A percentile compares a stretch with the other conserved stretches of the same genome.
These are phyloP conservation scores for Nannoperca obscura DNA, from an alignment of 2,797 vertebrate genomes.

Conservation along the genomic window DNA sequence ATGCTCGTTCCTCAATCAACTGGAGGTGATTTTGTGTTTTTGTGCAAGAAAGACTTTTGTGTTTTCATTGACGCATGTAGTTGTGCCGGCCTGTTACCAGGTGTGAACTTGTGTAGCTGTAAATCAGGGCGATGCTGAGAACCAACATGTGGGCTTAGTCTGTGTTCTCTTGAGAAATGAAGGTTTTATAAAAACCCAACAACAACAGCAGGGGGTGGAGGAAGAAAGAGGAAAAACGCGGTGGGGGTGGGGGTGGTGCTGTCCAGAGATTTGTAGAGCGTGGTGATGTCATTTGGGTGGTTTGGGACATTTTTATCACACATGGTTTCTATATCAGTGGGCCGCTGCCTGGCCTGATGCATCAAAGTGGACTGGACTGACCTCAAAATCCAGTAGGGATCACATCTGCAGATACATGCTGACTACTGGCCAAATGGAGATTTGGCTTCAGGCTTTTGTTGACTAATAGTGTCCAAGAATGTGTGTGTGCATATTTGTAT, in stretches of 20 bases:
- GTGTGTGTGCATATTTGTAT: neutral
- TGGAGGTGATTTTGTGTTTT: constrained; percentile 25
- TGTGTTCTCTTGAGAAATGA: constrained; percentile 7
- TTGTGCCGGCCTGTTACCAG: constrained; percentile 44
- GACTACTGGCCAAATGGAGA: constrained; percentile 34
- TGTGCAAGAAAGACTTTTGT: constrained; percentile 29
- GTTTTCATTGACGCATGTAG: constrained; percentile 49
- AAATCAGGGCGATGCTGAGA: constrained; percentile 25
- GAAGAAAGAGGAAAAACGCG: neutral
- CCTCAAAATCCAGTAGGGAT: constrained; percentile 37
- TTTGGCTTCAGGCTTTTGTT: neutral
- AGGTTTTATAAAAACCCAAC: constrained; percentile 5
- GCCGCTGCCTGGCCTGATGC: constrained; percentile 45
- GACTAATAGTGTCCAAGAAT: neutral
- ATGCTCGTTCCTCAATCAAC: constrained; percentile 34
- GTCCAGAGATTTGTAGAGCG: constrained; percentile 25
- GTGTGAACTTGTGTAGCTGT: constrained; percentile 62
- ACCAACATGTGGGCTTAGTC: constrained; percentile 46
- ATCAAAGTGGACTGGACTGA: constrained; percentile 35
- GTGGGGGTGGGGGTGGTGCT: neutral
- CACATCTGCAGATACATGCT: constrained; percentile 45
- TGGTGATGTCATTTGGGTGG: constrained; percentile 68
- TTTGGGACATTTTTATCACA: constrained; percentile 68
- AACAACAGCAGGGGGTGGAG: constrained; percentile 14
- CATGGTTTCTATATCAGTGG: constrained; percentile 71